Evolutionary conservation across 2,113 vertebrate species (phyloP).

Genomic region (Hippocampus comes): DNA sequence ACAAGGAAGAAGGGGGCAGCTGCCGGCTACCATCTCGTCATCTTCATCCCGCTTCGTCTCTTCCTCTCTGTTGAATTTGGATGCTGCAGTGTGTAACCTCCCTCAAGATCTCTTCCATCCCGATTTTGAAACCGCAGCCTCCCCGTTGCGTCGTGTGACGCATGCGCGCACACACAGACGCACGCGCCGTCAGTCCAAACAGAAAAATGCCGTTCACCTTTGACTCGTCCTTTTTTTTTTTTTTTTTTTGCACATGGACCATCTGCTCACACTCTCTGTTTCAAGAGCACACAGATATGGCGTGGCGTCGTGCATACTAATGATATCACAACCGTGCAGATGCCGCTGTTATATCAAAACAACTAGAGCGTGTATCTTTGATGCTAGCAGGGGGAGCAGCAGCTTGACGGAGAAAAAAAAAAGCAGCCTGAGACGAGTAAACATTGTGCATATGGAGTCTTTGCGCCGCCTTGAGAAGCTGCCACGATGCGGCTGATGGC

Average conservation of each 20-base stretch:
- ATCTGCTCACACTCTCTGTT: constrained; percentile 15
- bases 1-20: constrained; percentile 42
- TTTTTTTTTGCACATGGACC: not conserved
- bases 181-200: not conserved
- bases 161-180: not conserved
- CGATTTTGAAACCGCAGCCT: not conserved
- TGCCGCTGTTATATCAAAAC: constrained; percentile 30
- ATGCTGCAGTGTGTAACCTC: not conserved
- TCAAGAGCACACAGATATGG: constrained; percentile 17
- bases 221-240: not conserved
- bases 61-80: not conserved
- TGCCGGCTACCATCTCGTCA: constrained; percentile 59
- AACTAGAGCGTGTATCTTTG: constrained; percentile 17
- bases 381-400: constrained; percentile 5
- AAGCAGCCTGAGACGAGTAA: constrained; percentile 17
- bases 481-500: constrained; percentile 25
- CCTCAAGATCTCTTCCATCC: not conserved
- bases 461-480: constrained; percentile 20
- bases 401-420: constrained; percentile 5
- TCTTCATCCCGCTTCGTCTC: constrained; percentile 14
- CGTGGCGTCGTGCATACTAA: constrained; percentile 25
- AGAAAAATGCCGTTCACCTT: constrained; percentile 21
- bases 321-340: constrained; percentile 28
- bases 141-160: not conserved
- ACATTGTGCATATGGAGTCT: constrained; percentile 40